A percentile compares a stretch with the other conserved stretches of the same genome.
Conservation (phyloP, 2,113 vertebrate genomes). For the Pomatorhinus ruficollis region DNA sequence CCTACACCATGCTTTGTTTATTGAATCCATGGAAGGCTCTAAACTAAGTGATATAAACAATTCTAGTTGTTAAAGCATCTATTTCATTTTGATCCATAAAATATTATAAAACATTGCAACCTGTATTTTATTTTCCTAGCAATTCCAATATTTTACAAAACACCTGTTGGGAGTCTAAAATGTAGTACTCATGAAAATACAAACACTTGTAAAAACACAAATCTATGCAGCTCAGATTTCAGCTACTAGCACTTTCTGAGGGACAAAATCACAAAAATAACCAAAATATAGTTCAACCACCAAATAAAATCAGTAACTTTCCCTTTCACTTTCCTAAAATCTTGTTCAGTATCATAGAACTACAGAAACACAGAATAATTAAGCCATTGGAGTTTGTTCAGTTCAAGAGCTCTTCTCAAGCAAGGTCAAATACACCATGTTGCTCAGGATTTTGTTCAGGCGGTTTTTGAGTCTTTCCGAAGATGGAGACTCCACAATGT, state of each 20-base stretch:
- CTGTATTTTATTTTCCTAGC: not conserved
- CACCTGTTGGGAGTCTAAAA: not conserved
- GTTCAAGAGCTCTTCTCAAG: not conserved
- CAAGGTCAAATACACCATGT: not conserved
- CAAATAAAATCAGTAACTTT: slow-evolving; percentile 14
- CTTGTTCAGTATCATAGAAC: not conserved
- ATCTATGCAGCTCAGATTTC: not conserved
- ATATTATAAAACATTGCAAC: not conserved
- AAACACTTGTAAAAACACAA: not conserved
- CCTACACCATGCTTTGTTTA: not conserved
- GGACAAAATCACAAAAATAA: not conserved
- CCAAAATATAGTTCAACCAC: not conserved
- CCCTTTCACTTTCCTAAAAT: not conserved
- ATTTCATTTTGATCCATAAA: not conserved
- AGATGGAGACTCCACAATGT: not conserved
- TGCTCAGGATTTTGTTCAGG: not conserved
- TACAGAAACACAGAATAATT: not conserved
- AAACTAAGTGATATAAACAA: not conserved
- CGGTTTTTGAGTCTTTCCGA: not conserved
- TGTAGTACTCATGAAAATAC: not conserved
- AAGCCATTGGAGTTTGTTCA: not conserved
- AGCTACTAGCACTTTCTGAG: not conserved
- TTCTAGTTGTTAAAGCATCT: not conserved
- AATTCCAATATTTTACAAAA: not conserved
- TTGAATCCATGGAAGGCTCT: not conserved